phyloP scores from a whole-genome alignment of 2,113 vertebrate species.

The Etheostoma spectabile region DNA sequence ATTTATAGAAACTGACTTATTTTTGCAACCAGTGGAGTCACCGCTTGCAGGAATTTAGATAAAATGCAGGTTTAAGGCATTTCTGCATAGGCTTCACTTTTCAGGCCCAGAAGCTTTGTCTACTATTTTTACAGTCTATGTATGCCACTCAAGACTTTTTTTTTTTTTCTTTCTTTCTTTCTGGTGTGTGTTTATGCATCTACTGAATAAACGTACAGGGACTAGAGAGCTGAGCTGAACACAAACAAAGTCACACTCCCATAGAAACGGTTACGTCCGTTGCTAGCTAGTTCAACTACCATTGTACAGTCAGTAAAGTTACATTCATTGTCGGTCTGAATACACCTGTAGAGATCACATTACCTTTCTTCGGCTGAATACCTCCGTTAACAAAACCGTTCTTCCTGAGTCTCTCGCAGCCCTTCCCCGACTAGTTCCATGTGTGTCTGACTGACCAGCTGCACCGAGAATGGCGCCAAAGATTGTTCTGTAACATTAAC shows the following conservation, averaged over 20 bases:
- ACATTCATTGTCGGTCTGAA: slow-evolving; percentile 46
- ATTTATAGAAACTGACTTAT: too few relatives aligned
- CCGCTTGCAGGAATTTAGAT: too few relatives aligned
- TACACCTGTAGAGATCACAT: slow-evolving; percentile 20
- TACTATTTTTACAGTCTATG: too few relatives aligned
- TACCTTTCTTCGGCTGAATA: slow-evolving; percentile 67
- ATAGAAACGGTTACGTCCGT: not conserved
- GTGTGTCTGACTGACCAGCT: slow-evolving; percentile 51
- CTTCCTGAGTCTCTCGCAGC: slow-evolving; percentile 63
- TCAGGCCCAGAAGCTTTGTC: too few relatives aligned
- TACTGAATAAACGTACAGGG: not conserved
- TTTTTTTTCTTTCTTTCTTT: too few relatives aligned
- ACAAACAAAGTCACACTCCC: not conserved
- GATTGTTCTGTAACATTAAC: slow-evolving; percentile 63
- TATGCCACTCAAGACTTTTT: too few relatives aligned
- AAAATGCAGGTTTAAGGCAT: too few relatives aligned
- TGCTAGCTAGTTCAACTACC: not conserved
- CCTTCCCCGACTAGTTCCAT: not conserved
- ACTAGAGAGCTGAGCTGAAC: not conserved
- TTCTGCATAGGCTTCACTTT: too few relatives aligned
- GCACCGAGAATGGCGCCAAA: slow-evolving; percentile 78
- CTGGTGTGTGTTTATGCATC: too few relatives aligned
- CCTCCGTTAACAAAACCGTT: slow-evolving; percentile 74
- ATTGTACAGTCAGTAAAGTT: too few relatives aligned
- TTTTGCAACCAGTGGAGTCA: too few relatives aligned